phyloP scores from a whole-genome alignment of 2,888 invertebrate genomes.

The Neoitamus cyanurus region DNA sequence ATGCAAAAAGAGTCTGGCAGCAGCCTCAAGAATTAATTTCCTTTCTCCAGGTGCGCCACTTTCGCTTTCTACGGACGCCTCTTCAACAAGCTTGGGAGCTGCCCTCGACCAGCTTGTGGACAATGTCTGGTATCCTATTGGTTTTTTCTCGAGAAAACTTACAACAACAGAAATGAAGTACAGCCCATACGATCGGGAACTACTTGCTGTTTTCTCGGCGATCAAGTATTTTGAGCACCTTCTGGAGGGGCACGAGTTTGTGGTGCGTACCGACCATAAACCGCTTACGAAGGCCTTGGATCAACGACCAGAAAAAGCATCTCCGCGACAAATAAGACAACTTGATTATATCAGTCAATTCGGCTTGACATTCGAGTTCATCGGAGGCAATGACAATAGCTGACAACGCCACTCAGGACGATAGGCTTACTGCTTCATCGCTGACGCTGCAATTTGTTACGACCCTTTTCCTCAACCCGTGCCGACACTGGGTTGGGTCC shows the following conservation, averaged over 20 bases:
- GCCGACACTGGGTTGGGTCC: too few species aligned
- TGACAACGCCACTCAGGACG: neutral
- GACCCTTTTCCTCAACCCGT: too few species aligned
- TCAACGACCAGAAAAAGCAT: neutral
- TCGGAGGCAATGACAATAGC: too few species aligned
- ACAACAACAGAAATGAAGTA: conserved; percentile 58
- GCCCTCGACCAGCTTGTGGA: neutral
- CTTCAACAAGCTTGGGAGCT: conserved; percentile 47
- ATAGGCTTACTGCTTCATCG: neutral
- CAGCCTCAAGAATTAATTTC: neutral
- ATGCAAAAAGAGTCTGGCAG: neutral
- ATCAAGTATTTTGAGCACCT: conserved; percentile 51
- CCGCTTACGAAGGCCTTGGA: neutral
- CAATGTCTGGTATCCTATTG: conserved; percentile 59
- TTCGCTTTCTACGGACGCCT: neutral
- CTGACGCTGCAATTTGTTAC: too few species aligned
- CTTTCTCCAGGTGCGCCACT: neutral
- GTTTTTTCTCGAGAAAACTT: conserved; percentile 60
- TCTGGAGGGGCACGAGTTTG: conserved; percentile 46
- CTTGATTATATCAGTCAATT: conserved; percentile 1
- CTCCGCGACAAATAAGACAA: neutral
- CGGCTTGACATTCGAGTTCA: too few species aligned
- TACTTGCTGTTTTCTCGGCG: conserved; percentile 61
- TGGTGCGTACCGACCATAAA: conserved; percentile 46
- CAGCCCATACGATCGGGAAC: conserved; percentile 60